Evolutionary conservation across 2,797 vertebrate species (phyloP).

Genomic region (Erithacus rubecula): DNA sequence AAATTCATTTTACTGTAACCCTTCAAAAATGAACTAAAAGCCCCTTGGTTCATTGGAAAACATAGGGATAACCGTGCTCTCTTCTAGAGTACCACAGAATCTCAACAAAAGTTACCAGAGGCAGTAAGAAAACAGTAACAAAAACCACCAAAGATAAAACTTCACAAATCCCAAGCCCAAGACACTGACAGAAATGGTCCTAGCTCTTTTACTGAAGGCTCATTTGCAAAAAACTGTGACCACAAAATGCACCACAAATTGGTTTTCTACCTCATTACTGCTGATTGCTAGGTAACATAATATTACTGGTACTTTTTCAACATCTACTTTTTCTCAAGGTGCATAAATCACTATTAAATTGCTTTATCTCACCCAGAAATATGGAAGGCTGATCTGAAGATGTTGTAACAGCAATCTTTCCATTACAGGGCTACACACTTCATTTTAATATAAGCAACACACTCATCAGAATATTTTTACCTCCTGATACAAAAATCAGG

Average conservation of each 20-base stretch:
- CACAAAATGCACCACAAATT: not conserved
- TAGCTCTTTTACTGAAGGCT: not conserved
- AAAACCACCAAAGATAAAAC: not conserved
- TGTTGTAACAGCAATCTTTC: not conserved
- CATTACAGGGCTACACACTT: not conserved
- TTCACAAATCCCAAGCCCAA: not conserved
- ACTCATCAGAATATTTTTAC: not conserved
- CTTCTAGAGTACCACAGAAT: not conserved
- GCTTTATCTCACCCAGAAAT: not conserved
- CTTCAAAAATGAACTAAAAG: not conserved
- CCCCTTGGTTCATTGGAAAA: not conserved
- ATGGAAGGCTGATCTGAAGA: not conserved
- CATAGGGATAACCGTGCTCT: accelerated
- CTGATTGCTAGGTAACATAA: not conserved
- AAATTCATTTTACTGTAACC: not conserved
- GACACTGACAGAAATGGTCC: not conserved
- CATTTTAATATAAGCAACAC: not conserved
- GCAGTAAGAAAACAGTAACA: not conserved
- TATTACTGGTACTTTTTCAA: not conserved
- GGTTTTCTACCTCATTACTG: not conserved
- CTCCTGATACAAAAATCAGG: not conserved
- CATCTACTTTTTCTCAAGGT: not conserved
- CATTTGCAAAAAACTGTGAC: not conserved
- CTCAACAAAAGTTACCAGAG: not conserved
- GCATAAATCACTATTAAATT: not conserved